Evolutionary conservation across 2,888 invertebrate species (phyloP).

Genomic region (Tetrapedia diversipes): DNA sequence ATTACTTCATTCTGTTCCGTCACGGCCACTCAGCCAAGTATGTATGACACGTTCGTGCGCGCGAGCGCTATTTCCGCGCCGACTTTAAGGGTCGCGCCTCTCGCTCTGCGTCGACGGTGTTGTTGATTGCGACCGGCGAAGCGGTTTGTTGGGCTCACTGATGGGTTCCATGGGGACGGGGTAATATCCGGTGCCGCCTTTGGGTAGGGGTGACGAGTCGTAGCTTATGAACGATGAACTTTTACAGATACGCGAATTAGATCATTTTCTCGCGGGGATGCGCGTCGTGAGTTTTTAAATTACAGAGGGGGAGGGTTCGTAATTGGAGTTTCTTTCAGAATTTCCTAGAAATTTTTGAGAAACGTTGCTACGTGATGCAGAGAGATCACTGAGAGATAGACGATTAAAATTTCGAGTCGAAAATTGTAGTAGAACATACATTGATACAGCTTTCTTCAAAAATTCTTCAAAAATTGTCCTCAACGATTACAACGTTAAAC

Average conservation of each 20-base stretch:
- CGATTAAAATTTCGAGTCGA: too few species aligned
- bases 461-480: too few species aligned
- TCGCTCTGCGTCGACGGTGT: slow-evolving; percentile 25
- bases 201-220: slow-evolving; percentile 40
- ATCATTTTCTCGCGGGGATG: slow-evolving; percentile 33
- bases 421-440: too few species aligned
- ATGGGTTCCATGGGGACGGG: slow-evolving; percentile 28
- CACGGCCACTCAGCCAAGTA: slow-evolving; percentile 67
- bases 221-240: slow-evolving; percentile 44
- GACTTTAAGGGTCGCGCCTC: slow-evolving; percentile 46
- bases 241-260: slow-evolving; percentile 44
- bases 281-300: slow-evolving; percentile 34
- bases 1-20: slow-evolving; percentile 70
- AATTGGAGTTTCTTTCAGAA: slow-evolving; percentile 40
- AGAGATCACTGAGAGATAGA: too few species aligned
- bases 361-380: background rate
- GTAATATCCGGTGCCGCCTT: slow-evolving; percentile 41
- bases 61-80: slow-evolving; percentile 41
- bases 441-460: too few species aligned
- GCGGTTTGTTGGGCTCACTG: slow-evolving; percentile 37
- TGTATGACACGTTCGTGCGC: slow-evolving; percentile 54
- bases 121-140: slow-evolving; percentile 55
- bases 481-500: too few species aligned
- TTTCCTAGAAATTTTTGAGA: background rate
- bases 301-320: slow-evolving; percentile 18